These are phyloP conservation scores for Euwallacea fornicatus DNA, from an alignment of 1,140 invertebrate genomes.

Conservation along the genomic window DNA sequence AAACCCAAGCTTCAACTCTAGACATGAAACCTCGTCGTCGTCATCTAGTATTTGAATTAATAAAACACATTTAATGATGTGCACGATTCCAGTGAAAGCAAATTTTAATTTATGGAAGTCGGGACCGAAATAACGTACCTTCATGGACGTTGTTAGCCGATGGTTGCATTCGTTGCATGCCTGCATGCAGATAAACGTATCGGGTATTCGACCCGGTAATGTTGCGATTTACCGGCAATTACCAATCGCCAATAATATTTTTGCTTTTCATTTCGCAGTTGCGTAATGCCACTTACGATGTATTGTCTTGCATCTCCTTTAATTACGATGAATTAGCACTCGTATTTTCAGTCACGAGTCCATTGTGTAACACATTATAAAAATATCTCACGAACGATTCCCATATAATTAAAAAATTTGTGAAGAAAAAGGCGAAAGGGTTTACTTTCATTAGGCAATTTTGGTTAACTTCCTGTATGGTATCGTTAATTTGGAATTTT, in stretches of 20 bases:
- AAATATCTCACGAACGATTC: background rate
- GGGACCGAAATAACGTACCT: constrained; percentile 31
- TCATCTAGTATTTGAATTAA: constrained; percentile 36
- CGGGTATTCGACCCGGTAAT: background rate
- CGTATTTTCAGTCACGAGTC: background rate
- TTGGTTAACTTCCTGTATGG: too few relatives aligned
- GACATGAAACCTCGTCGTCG: constrained; percentile 8
- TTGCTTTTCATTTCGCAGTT: background rate
- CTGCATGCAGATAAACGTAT: constrained; percentile 31
- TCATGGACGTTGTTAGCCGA: constrained; percentile 29
- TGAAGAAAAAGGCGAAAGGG: too few relatives aligned
- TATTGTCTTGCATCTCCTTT: too few relatives aligned
- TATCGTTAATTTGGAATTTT: too few relatives aligned
- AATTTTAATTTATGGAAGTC: constrained; percentile 39
- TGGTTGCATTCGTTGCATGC: constrained; percentile 22
- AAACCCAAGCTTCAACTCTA: background rate
- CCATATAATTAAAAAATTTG: background rate
- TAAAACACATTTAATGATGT: constrained; percentile 38
- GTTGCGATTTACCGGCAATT: constrained; percentile 21
- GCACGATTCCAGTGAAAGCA: constrained; percentile 35
- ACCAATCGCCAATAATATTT: constrained; percentile 1
- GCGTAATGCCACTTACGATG: too few relatives aligned
- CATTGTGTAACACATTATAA: background rate
- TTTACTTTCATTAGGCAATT: too few relatives aligned
- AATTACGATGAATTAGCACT: too few relatives aligned